A percentile compares a stretch with the other conserved stretches of the same genome.
phyloP scores from a whole-genome alignment of 2,797 vertebrate genomes.

The Gymnodraco acuticeps region DNA sequence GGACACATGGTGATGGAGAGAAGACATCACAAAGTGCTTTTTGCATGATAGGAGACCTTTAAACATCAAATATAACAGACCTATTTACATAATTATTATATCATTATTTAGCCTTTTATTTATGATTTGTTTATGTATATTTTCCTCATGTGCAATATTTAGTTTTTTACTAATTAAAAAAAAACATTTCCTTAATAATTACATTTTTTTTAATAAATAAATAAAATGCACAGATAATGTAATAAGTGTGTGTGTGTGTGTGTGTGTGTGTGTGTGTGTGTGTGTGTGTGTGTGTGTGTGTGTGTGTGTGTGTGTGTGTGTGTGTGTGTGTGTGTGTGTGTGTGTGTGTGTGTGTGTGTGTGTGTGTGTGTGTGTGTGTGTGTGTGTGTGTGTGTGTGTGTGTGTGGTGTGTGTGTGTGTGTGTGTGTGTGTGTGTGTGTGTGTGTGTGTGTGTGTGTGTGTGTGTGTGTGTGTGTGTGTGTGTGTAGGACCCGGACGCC shows the following conservation, averaged over 20 bases:
- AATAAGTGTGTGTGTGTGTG: background rate
- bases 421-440: slow-evolving; percentile 5
- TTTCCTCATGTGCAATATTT: too few species aligned
- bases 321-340: slow-evolving; percentile 19
- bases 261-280: slow-evolving; percentile 12
- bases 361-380: slow-evolving; percentile 19
- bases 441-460: slow-evolving; percentile 4
- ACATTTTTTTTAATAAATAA: too few species aligned
- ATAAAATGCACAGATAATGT: background rate
- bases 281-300: slow-evolving; percentile 19
- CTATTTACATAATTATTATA: too few species aligned
- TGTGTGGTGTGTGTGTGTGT: slow-evolving; percentile 10
- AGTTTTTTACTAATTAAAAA: too few species aligned
- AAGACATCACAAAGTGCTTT: too few species aligned
- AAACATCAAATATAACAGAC: too few species aligned
- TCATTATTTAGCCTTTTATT: too few species aligned
- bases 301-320: slow-evolving; percentile 19
- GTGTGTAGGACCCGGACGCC: slow-evolving; percentile 93
- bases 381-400: slow-evolving; percentile 19
- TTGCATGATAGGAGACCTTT: too few species aligned
- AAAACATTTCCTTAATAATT: too few species aligned
- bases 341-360: slow-evolving; percentile 19
- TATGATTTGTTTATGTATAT: too few species aligned
- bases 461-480: slow-evolving; percentile 6
- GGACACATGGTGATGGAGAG: too few species aligned